Conservation (phyloP, 2,888 invertebrate species). For the Drosophila mimetica region DNA sequence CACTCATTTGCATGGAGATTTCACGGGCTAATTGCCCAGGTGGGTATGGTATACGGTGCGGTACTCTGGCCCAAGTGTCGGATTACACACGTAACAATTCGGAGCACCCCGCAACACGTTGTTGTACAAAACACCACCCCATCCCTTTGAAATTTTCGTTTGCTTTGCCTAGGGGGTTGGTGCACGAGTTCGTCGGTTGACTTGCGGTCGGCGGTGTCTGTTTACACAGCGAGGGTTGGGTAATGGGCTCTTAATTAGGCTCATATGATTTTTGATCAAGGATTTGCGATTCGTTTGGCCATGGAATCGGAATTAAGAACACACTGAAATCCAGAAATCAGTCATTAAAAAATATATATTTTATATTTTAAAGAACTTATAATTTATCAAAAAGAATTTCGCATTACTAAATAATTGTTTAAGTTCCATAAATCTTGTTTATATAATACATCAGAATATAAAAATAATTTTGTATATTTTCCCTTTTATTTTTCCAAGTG, state of each 20-base stretch:
- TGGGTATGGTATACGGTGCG: conserved; percentile 1
- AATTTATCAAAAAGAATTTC: too few species aligned
- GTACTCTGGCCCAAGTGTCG: conserved; percentile 53
- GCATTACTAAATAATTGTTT: too few species aligned
- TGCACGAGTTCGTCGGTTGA: conserved; percentile 42
- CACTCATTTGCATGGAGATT: conserved; percentile 68
- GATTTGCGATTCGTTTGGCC: conserved; percentile 50
- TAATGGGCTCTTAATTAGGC: conserved; percentile 82
- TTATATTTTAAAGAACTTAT: too few species aligned
- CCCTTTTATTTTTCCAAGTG: not conserved
- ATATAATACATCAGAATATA: too few species aligned
- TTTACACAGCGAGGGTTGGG: conserved; percentile 67
- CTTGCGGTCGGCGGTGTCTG: conserved; percentile 75
- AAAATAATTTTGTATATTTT: too few species aligned
- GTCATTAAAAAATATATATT: too few species aligned
- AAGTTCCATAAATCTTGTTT: too few species aligned
- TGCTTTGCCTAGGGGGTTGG: conserved; percentile 41
- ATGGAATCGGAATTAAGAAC: conserved; percentile 3
- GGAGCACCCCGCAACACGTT: conserved; percentile 39
- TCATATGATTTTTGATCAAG: conserved; percentile 66
- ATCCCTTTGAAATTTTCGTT: not conserved
- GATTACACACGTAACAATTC: conserved; percentile 66
- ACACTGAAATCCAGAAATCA: conserved; percentile 29
- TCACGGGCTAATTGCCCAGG: conserved; percentile 65
- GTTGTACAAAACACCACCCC: conserved; percentile 27